Base-by-base conservation (phyloP, 1,140 invertebrate genomes). In the Temnothorax longispinosus region DNA sequence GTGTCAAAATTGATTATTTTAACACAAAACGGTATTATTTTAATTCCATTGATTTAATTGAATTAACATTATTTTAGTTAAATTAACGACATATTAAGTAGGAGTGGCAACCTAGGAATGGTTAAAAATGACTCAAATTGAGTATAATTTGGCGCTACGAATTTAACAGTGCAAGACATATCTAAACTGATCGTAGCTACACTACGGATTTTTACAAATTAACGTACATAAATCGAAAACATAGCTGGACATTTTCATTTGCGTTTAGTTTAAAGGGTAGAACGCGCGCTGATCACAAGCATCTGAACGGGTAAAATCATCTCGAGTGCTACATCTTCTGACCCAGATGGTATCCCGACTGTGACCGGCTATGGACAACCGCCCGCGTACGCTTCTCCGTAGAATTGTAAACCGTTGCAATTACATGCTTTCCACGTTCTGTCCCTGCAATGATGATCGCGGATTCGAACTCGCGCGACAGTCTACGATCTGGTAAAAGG, bases 311-410 rank as follows among this genome's bases (percentile, higher is more conserved):
- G 92, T 93, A 92, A 93, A 92, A 93, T 93, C 90, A 84, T 90
- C 87, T 87, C 87, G 54, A 93, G 88, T 75, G 89, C 92, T 90
- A 91, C 82, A 89, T 92, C 91, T 92, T 88, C 56, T 91, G 93
- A 92, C 93, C 94, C 88, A 93, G 89, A 93, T 93, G 93, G 50
- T 72, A 92, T 89, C 87, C 89, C 90, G 92, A 87, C 91, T 92
- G 93, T 95, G 89, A 94, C 93, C 75, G 54, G 71, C 85, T 71
- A 81, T 60, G 88, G 88, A 89, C 89, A 89, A 78, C 85, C 86
- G 81, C 38, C 69, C 13, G 6, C n/a, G 15, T 3, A 41, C 38
- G 64, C 18, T 3, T 41, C 15, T 71, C 44, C 69, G 47, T 77
- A 38, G 56, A 74, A 47, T 71, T 78, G 56, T 67, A 67, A 64